These are phyloP conservation scores for Callinectes sapidus DNA, from an alignment of 2,888 invertebrate species.

Conservation along the genomic window DNA sequence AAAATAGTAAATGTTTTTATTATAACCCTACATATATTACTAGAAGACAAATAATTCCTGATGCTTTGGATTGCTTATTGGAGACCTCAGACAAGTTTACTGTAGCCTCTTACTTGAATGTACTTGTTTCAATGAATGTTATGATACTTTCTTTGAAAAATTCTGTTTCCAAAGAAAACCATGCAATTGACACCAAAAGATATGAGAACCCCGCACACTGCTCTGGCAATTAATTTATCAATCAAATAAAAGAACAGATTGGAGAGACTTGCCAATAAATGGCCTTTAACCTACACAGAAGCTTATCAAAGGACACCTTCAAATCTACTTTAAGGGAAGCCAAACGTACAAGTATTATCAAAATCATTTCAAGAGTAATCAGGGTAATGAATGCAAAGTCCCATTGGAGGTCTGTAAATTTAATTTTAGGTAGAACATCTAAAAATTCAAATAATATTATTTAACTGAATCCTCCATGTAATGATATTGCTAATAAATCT, in stretches of 20 bases:
- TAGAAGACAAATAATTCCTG: neutral
- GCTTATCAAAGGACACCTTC: neutral
- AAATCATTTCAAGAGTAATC: neutral
- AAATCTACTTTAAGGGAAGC: neutral
- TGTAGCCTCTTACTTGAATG: neutral
- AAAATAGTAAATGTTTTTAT: neutral
- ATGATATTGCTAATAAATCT: neutral
- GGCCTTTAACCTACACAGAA: neutral
- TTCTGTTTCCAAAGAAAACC: neutral
- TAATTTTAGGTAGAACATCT: neutral
- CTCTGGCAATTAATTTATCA: neutral
- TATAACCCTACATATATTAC: too few species aligned
- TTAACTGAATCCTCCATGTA: neutral
- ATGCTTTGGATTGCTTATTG: neutral
- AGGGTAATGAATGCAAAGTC: neutral
- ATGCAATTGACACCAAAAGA: neutral
- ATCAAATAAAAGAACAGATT: neutral
- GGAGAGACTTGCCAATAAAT: neutral
- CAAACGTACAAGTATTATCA: neutral
- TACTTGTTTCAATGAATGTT: neutral
- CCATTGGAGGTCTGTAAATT: neutral
- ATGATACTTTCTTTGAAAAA: neutral
- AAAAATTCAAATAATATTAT: neutral
- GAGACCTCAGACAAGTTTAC: neutral
- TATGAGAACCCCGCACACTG: neutral